phyloP scores from a whole-genome alignment of 2,797 vertebrate species.

The Natrix natrix region DNA sequence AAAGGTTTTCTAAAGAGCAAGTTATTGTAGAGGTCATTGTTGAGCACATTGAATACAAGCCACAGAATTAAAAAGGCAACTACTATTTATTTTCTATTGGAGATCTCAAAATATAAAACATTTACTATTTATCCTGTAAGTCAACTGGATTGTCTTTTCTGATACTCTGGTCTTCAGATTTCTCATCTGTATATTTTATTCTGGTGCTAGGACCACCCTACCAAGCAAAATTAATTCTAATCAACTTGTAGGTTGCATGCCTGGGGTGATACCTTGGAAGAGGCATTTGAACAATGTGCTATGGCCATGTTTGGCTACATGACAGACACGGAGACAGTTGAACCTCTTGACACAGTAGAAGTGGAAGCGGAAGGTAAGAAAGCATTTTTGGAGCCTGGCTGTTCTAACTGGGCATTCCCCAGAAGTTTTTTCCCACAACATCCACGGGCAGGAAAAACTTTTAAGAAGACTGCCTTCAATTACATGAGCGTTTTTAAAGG shows the following conservation, averaged over 20 bases:
- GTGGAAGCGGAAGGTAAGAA: constrained; percentile 86
- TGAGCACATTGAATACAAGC: neutral
- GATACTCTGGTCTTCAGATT: neutral
- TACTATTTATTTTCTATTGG: neutral
- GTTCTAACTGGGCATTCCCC: neutral
- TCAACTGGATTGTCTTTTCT: neutral
- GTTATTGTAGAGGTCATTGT: neutral
- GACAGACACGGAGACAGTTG: constrained; percentile 93
- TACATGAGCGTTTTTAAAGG: neutral
- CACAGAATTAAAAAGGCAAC: neutral
- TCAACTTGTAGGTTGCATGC: constrained; percentile 84
- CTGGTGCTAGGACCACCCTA: fast-evolving
- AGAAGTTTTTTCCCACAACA: neutral
- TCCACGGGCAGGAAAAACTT: neutral
- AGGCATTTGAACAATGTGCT: constrained; percentile 93
- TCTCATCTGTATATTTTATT: neutral
- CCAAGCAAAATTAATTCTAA: fast-evolving
- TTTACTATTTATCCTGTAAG: neutral
- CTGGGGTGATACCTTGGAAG: constrained; percentile 90
- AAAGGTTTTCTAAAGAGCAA: neutral
- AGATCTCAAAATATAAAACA: neutral
- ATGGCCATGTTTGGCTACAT: constrained; percentile 99
- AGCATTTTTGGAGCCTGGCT: fast-evolving
- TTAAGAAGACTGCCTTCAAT: neutral
- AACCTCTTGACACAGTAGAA: constrained; percentile 84